A percentile compares a stretch with the other conserved stretches of the same genome.
Conservation (phyloP, 2,888 invertebrate species). For the Malacosoma neustria region DNA sequence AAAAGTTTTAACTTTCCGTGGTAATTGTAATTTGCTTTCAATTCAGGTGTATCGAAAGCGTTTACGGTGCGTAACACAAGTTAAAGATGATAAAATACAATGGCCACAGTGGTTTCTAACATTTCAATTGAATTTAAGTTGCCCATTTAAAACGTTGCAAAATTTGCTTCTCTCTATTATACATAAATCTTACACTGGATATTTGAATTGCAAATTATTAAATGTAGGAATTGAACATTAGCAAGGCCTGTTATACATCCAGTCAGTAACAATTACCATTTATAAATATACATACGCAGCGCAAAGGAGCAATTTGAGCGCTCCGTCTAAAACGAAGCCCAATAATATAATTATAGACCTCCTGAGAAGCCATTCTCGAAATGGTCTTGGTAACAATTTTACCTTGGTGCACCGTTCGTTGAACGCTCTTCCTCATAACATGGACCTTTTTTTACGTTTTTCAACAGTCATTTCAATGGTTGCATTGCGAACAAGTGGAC, state of each 20-base stretch:
- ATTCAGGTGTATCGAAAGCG: constrained; percentile 50
- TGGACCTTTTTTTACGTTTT: constrained; percentile 21
- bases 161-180: background rate
- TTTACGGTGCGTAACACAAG: constrained; percentile 44
- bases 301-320: background rate
- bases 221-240: constrained; percentile 8
- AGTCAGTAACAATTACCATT: constrained; percentile 12
- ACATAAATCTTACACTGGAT: constrained; percentile 2
- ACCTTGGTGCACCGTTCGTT: constrained; percentile 15
- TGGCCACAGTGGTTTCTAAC: constrained; percentile 47
- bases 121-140: background rate
- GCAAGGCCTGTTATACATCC: constrained; percentile 4
- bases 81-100: constrained; percentile 37
- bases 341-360: background rate
- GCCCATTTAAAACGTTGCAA: constrained; percentile 1
- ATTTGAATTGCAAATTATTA: constrained; percentile 14
- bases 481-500: constrained; percentile 45
- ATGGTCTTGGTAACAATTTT: constrained; percentile 17
- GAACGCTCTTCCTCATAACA: constrained; percentile 35
- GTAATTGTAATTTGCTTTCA: constrained; percentile 45
- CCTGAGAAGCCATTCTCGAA: constrained; percentile 11
- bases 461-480: constrained; percentile 27
- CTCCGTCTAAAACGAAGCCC: constrained; percentile 3
- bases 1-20: constrained; percentile 12
- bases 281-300: constrained; percentile 10